Conservation (phyloP, 2,113 vertebrate species). For the Petrocephalus zakoni region DNA sequence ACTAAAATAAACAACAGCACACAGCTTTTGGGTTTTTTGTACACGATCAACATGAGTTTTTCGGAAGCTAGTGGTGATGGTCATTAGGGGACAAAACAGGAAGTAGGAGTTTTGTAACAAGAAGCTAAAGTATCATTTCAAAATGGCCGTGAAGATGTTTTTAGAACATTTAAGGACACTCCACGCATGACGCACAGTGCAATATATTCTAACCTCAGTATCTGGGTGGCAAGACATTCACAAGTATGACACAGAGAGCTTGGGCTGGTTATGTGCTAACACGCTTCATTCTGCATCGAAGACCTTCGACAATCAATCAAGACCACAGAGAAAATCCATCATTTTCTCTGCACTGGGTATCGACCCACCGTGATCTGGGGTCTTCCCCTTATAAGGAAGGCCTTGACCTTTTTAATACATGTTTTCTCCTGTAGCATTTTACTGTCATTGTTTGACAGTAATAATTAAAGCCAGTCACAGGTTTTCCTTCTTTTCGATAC, state of each 20-base stretch:
- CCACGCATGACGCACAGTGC: neutral
- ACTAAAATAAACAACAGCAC: neutral
- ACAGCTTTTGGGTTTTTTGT: neutral
- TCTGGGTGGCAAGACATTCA: neutral
- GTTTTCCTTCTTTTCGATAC: neutral
- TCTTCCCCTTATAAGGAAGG: neutral
- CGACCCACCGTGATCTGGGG: neutral
- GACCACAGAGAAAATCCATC: neutral
- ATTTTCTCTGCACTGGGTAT: neutral
- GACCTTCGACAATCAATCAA: neutral
- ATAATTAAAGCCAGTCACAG: neutral
- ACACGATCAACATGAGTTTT: neutral
- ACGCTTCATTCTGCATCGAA: neutral
- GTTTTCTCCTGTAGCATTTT: neutral
- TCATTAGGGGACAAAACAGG: neutral
- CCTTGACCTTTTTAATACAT: neutral
- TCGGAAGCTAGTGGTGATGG: neutral
- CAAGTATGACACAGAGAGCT: neutral
- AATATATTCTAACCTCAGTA: neutral
- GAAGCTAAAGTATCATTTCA: neutral
- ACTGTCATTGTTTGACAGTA: neutral
- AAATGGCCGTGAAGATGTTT: neutral
- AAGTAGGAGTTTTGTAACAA: neutral
- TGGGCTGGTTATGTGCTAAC: neutral
- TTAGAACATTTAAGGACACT: neutral